A percentile compares a stretch with the other conserved stretches of the same genome.
These are phyloP conservation scores for Athalia cordata DNA, from an alignment of 2,888 invertebrate species.

Conservation along the genomic window DNA sequence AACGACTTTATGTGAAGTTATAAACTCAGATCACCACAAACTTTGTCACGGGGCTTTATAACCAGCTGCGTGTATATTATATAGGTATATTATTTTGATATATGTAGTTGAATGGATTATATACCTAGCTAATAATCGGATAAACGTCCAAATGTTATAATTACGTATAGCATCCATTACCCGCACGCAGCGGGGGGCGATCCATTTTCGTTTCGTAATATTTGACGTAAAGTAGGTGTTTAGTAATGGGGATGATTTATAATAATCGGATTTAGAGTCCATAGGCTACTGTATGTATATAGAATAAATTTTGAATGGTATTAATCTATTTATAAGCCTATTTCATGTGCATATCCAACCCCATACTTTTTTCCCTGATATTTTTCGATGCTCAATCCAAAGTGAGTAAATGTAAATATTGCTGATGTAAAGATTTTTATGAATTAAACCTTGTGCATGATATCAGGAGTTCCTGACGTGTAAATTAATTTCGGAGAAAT, in stretches of 20 bases:
- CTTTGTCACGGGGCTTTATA: conserved; percentile 18
- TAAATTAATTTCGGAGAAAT: conserved; percentile 21
- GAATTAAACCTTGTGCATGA: neutral
- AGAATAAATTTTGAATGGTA: neutral
- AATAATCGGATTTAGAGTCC: conserved; percentile 18
- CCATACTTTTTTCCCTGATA: neutral
- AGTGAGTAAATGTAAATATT: too few relatives aligned
- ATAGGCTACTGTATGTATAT: neutral
- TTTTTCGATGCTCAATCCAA: neutral
- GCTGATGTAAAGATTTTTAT: neutral
- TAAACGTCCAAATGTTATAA: conserved; percentile 19
- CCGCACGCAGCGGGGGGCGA: neutral
- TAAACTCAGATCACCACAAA: conserved; percentile 24
- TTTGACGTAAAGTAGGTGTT: conserved; percentile 9
- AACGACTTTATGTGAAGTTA: conserved; percentile 44
- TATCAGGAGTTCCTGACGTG: neutral
- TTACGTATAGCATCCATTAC: conserved; percentile 31
- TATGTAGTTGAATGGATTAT: conserved; percentile 2
- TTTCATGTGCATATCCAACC: neutral
- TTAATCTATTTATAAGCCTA: too few relatives aligned
- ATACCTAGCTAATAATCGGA: conserved; percentile 15
- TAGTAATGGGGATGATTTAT: neutral
- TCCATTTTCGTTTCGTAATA: conserved; percentile 19
- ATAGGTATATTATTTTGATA: neutral
- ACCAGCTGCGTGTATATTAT: neutral